Percentiles rank a stretch among this genome's conserved stretches.
phyloP scores from a whole-genome alignment of 1,140 invertebrate species.

The Myzus persicae region DNA sequence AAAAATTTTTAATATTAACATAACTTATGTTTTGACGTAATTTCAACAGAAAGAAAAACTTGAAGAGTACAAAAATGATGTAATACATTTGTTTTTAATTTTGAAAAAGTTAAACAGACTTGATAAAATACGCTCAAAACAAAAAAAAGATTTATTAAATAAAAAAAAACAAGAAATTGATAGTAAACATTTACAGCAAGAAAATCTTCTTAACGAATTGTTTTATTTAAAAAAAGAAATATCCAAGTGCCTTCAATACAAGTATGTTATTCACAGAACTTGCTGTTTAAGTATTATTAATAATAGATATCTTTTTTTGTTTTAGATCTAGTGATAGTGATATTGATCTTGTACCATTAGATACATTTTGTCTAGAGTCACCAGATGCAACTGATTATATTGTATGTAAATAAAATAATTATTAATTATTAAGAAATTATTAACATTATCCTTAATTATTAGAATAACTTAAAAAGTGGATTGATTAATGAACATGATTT shows the following conservation, averaged over 20 bases:
- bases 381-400: neutral
- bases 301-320: neutral
- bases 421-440: neutral
- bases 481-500: constrained; percentile 43
- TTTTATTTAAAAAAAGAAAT: constrained; percentile 57
- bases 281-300: neutral
- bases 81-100: constrained; percentile 50
- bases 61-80: constrained; percentile 52
- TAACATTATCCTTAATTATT: neutral
- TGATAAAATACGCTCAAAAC: constrained; percentile 55
- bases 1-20: neutral
- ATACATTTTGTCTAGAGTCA: constrained; percentile 10
- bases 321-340: constrained; percentile 49
- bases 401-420: constrained; percentile 29
- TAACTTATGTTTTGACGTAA: neutral
- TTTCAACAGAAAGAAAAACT: constrained; percentile 49
- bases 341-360: constrained; percentile 51
- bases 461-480: constrained; percentile 40
- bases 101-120: constrained; percentile 56
- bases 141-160: constrained; percentile 53
- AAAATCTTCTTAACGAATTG: constrained; percentile 45
- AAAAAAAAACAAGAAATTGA: constrained; percentile 58
- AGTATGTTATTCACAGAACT: neutral
- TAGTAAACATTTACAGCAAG: constrained; percentile 56
- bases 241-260: constrained; percentile 44